Conservation (phyloP, 2,113 vertebrate genomes). For the Seriola aureovittata region DNA sequence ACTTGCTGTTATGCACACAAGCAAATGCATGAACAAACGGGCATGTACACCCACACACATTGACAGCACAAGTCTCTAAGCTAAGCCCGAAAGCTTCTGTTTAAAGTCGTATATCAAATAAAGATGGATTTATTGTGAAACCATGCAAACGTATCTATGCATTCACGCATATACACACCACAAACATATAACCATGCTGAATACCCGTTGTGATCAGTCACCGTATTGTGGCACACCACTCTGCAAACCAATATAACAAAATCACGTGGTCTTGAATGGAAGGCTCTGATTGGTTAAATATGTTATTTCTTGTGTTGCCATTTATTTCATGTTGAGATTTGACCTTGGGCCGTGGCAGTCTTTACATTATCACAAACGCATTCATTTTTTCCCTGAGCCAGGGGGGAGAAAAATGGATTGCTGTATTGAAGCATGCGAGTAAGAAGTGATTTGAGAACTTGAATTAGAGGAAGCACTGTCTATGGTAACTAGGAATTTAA, state of each 20-base stretch:
- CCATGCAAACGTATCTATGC: conserved; percentile 28
- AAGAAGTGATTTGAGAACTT: conserved; percentile 32
- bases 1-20: not conserved
- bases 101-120: conserved; percentile 36
- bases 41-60: conserved; percentile 4
- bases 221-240: conserved; percentile 15
- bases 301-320: conserved; percentile 38
- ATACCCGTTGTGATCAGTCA: conserved; percentile 51
- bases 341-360: conserved; percentile 36
- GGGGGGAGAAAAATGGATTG: conserved; percentile 15
- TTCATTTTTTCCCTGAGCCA: conserved; percentile 25
- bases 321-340: conserved; percentile 53
- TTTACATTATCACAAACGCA: conserved; percentile 49
- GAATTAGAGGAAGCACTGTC: conserved; percentile 3
- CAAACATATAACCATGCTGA: conserved; percentile 32
- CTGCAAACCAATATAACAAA: conserved; percentile 41
- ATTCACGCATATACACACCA: conserved; percentile 22
- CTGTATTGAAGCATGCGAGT: conserved; percentile 15
- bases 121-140: conserved; percentile 42
- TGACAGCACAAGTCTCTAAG: conserved; percentile 3
- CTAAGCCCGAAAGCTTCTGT: conserved; percentile 5
- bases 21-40: not conserved
- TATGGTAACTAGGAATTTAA: not conserved
- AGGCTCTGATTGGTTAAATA: conserved; percentile 34
- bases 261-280: conserved; percentile 30